Evolutionary conservation across 2,113 vertebrate species (phyloP), one percentile per base, ranked within the genome.

Genomic region (Myotis lucifugus): DNA sequence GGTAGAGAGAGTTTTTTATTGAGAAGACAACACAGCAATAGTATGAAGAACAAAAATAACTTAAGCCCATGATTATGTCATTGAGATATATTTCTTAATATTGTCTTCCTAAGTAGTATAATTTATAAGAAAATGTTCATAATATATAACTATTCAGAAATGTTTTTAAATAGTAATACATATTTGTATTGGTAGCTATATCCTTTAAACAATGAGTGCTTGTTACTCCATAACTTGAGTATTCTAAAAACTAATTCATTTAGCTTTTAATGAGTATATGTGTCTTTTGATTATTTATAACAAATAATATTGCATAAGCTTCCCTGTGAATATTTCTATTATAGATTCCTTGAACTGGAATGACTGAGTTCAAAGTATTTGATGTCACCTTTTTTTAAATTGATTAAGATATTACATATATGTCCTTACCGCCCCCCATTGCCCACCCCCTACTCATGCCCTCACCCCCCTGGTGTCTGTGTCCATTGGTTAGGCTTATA

Each of bases 51-150:
- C 10, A 83, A 93, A 95, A 84, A 23, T 64, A 66, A 48, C 4
- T 17, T 69, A 61, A 83, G 34, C 25, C 8, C 14, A 52, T 91
- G 34, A 73, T 19, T 84, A 32, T 52, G 46, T 72, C 69, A 87
- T 42, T 72, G n/a, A 91, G 18, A 61, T 74, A 11, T 34, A 93
- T 74, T 91, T 93, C 48, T 83, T 74, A 81, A 48, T 85, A 27
- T 77, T 67, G 61, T 18, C 14, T 6, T 42, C 59, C 17, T 42
- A 29, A 74, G 1, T 61, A 70, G 7, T 83, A 3, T 69, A 74
- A 54, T 85, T n/a, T 83, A 37, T 2, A 56, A 84, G 9, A 78
- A 29, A 54, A 10, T 67, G 27, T 59, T 83, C 14, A 92, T 56
- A 76, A 73, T 86, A 64, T 66, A n/a, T 74, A 85, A 69, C 14